These are phyloP conservation scores for Cricetomys ansorgei DNA, from an alignment of 2,113 vertebrate species.

Conservation along the genomic window DNA sequence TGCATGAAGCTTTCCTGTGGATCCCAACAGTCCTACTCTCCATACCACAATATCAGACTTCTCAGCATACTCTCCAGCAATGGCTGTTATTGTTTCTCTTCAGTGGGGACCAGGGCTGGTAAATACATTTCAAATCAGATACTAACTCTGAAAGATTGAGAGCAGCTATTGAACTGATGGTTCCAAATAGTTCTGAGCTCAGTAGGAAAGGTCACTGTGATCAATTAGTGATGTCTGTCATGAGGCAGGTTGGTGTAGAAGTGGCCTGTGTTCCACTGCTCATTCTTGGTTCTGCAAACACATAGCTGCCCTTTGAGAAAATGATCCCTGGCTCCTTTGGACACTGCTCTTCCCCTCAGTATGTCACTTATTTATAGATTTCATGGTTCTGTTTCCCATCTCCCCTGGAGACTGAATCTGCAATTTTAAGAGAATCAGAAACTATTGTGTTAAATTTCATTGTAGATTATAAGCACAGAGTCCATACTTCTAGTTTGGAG, in stretches of 20 bases:
- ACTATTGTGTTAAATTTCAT: background rate
- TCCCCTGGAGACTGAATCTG: background rate
- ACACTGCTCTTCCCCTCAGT: background rate
- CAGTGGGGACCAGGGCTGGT: background rate
- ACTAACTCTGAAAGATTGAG: background rate
- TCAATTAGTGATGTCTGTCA: background rate
- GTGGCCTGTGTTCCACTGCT: fast-evolving
- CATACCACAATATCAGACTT: background rate
- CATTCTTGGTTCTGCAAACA: background rate
- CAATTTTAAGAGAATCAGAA: constrained; percentile 16
- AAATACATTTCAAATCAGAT: background rate
- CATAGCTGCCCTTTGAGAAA: background rate
- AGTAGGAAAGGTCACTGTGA: background rate
- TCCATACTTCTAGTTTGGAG: background rate
- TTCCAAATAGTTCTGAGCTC: background rate
- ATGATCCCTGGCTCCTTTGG: background rate
- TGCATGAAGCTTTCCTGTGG: background rate
- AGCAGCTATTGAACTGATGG: background rate
- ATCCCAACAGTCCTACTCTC: background rate
- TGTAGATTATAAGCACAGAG: background rate
- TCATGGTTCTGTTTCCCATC: background rate
- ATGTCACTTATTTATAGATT: background rate
- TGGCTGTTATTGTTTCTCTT: background rate
- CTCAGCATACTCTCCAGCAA: background rate
- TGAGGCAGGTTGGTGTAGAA: background rate